These are phyloP conservation scores for Grus americana DNA, from an alignment of 2,113 vertebrate genomes.

Conservation along the genomic window DNA sequence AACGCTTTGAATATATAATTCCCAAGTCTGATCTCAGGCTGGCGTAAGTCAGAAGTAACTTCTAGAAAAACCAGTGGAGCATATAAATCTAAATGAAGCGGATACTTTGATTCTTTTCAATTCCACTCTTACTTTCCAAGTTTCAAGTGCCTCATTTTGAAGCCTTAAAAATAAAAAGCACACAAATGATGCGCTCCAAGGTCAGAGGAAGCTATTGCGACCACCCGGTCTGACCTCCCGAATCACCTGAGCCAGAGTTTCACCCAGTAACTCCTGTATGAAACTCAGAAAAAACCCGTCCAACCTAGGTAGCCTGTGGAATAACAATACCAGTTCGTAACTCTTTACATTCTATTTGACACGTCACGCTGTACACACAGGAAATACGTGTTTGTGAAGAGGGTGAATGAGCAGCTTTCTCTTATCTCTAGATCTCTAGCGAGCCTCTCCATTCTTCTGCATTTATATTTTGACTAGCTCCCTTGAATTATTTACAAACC, in stretches of 20 bases:
- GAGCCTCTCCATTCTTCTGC: neutral
- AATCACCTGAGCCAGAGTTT: neutral
- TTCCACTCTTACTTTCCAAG: neutral
- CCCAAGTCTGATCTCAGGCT: neutral
- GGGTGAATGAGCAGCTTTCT: neutral
- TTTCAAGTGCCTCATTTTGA: neutral
- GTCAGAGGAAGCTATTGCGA: neutral
- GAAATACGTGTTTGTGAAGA: rapidly evolving
- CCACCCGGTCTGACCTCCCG: neutral
- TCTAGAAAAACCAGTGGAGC: neutral
- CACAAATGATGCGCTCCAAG: neutral
- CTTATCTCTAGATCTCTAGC: neutral
- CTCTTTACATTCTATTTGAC: rapidly evolving
- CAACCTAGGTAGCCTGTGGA: neutral
- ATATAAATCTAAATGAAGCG: neutral
- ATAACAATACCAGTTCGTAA: rapidly evolving
- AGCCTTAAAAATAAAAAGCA: neutral
- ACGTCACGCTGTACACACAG: rapidly evolving
- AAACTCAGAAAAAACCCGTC: neutral
- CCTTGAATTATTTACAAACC: neutral
- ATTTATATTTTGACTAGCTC: neutral
- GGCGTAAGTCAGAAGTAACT: neutral
- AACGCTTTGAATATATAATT: neutral
- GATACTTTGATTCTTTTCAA: neutral
- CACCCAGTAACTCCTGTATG: neutral